Evolutionary conservation across 2,113 vertebrate species (phyloP).

Genomic region (Alouatta palliata): DNA sequence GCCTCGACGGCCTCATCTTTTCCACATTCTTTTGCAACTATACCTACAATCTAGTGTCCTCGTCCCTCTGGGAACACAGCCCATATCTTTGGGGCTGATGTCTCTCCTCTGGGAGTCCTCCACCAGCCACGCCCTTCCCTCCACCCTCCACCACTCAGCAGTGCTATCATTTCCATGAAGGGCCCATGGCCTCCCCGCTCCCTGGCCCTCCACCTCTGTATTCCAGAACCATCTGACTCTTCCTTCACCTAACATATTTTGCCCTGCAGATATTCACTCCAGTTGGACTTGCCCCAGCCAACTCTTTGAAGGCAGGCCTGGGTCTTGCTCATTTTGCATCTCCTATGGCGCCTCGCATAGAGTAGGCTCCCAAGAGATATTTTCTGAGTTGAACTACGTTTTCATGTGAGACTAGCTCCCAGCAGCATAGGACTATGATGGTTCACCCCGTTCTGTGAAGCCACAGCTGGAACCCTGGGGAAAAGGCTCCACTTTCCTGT

Average conservation of each 20-base stretch:
- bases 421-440: neutral
- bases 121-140: neutral
- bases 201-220: neutral
- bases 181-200: neutral
- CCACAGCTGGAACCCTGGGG: neutral
- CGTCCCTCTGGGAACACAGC: fast-evolving
- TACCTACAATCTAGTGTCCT: neutral
- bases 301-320: neutral
- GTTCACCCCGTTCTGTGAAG: neutral
- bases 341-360: fast-evolving
- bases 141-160: neutral
- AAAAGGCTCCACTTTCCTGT: neutral
- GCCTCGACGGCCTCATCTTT: neutral
- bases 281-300: neutral
- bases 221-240: neutral
- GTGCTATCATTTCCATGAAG: neutral
- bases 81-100: fast-evolving
- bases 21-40: neutral
- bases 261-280: neutral
- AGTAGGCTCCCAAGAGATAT: neutral
- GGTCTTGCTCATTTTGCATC: neutral
- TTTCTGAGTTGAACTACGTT: neutral
- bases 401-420: neutral
- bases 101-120: neutral
- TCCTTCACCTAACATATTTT: neutral